A percentile compares a stretch with the other conserved stretches of the same genome.
Conservation (phyloP, 2,888 invertebrate species). For the Polylopha cassiicola region DNA sequence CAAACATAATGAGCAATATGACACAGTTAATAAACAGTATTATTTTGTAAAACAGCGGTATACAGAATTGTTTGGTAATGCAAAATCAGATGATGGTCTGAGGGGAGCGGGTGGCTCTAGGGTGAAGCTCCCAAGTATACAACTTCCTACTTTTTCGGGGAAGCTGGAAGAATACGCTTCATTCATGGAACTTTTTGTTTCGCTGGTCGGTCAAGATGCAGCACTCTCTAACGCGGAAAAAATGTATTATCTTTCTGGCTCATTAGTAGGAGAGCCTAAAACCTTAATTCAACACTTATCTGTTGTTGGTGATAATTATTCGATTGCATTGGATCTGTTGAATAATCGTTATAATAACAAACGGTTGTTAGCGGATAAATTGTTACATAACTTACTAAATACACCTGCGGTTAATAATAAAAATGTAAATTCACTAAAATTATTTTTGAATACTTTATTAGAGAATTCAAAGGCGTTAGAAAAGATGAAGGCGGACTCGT, state of each 20-base stretch:
- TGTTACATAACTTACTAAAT: not conserved
- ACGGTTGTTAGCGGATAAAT: not conserved
- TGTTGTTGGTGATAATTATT: not conserved
- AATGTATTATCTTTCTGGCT: not conserved
- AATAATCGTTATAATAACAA: not conserved
- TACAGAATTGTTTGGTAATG: not conserved
- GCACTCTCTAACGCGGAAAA: not conserved
- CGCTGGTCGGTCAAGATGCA: not conserved
- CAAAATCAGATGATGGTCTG: not conserved
- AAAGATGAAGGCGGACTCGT: not conserved
- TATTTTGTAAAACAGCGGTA: not conserved
- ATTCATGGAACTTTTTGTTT: not conserved
- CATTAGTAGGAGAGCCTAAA: not conserved
- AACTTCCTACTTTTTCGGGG: not conserved
- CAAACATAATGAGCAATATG: not conserved
- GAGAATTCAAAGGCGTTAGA: not conserved
- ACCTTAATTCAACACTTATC: constrained; percentile 1
- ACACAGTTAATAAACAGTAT: not conserved
- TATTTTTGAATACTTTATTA: not conserved
- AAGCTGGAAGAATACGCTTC: not conserved
- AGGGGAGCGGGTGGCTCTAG: too few relatives aligned
- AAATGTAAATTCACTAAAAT: not conserved
- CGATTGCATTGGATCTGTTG: not conserved
- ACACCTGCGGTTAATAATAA: not conserved
- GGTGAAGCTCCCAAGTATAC: not conserved